Evolutionary conservation across 2,888 invertebrate genomes (phyloP).

Genomic region (Parnassius mnemosyne): DNA sequence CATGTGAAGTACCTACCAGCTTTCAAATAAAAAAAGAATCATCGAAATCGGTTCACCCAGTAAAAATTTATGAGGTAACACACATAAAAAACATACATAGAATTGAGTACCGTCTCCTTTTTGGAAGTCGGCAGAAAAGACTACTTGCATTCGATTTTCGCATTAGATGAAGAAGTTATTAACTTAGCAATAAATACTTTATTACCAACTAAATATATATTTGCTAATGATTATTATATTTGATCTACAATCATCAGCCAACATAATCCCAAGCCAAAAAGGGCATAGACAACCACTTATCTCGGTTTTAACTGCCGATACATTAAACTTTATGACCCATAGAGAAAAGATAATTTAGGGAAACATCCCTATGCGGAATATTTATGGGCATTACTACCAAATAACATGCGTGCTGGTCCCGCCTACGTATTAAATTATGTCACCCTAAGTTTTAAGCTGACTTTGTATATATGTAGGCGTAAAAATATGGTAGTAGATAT

Average conservation of each 20-base stretch:
- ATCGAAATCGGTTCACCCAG: no score
- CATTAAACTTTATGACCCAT: slow-evolving; percentile 62
- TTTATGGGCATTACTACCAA: slow-evolving; percentile 43
- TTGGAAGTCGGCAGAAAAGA: no score
- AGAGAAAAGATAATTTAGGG: slow-evolving; percentile 52
- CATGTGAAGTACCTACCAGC: no score
- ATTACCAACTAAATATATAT: not conserved
- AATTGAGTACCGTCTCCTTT: no score
- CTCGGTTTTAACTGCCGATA: slow-evolving; percentile 49
- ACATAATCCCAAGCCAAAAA: slow-evolving; percentile 9
- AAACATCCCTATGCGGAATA: slow-evolving; percentile 42
- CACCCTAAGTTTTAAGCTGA: slow-evolving; percentile 36
- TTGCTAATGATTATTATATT: not conserved
- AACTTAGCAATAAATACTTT: no score
- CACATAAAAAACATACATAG: no score
- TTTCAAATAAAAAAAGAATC: no score
- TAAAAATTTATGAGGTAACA: no score
- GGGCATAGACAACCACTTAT: slow-evolving; percentile 41
- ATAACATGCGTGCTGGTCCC: slow-evolving; percentile 34
- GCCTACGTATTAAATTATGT: slow-evolving; percentile 48
- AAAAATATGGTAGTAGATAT: not conserved
- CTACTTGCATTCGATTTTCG: no score
- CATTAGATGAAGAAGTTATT: no score
- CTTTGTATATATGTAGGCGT: slow-evolving; percentile 26
- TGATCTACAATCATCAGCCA: slow-evolving; percentile 14